phyloP scores from a whole-genome alignment of 1,140 invertebrate species.

The Brachionus sp. region DNA sequence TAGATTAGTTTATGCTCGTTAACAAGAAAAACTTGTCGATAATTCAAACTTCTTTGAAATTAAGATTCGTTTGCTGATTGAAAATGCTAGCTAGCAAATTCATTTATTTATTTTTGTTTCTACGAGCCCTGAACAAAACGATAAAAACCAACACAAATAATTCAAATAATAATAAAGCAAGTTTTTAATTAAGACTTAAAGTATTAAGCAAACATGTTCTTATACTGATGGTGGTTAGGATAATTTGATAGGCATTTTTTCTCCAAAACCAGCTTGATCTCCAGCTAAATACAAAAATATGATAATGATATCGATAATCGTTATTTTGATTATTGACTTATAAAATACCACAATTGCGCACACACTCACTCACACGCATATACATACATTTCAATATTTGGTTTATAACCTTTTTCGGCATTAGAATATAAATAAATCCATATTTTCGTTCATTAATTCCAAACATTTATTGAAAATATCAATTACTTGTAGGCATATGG shows the following conservation, averaged over 20 bases:
- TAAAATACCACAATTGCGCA: not conserved
- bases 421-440: slow-evolving; percentile 5
- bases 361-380: not conserved
- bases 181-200: slow-evolving; percentile 27
- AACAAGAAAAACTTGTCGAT: slow-evolving; percentile 34
- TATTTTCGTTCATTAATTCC: not conserved
- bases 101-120: slow-evolving; percentile 20
- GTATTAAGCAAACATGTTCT: slow-evolving; percentile 5
- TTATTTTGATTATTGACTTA: not conserved
- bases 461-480: slow-evolving; percentile 34
- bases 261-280: not conserved
- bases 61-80: not conserved
- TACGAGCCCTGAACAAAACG: slow-evolving; percentile 10
- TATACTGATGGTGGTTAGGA: not conserved
- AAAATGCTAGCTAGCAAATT: not conserved
- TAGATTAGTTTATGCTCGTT: slow-evolving; percentile 15
- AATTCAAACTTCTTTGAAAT: slow-evolving; percentile 21
- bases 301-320: slow-evolving; percentile 4
- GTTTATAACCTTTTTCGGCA: not conserved
- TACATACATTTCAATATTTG: slow-evolving; percentile 17
- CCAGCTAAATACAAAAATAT: not conserved
- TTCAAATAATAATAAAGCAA: slow-evolving; percentile 4
- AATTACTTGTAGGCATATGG: slow-evolving; percentile 25
- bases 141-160: not conserved
- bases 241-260: slow-evolving; percentile 38